Percentiles rank a stretch among this genome's conserved stretches.
Conservation (phyloP, 2,797 vertebrate species). For the Paedocypris micromegethes region DNA sequence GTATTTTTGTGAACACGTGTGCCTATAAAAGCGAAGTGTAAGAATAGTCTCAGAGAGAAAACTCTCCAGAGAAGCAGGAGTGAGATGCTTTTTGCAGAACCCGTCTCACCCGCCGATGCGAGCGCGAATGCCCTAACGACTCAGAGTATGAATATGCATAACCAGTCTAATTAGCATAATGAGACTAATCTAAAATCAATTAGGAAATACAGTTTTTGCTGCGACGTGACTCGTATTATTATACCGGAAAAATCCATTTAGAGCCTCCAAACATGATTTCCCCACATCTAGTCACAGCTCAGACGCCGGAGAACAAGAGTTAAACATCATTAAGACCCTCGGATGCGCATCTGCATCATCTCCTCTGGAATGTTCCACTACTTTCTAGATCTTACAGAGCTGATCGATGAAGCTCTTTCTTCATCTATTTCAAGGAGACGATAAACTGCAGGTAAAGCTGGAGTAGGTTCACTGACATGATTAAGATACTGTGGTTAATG, state of each 20-base stretch:
- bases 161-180: conserved; percentile 38
- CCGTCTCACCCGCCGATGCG: not conserved
- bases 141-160: conserved; percentile 31
- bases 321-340: not conserved
- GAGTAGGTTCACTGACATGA: conserved; percentile 2
- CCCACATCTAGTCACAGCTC: not conserved
- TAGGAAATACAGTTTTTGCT: conserved; percentile 30
- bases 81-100: not conserved
- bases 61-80: no score
- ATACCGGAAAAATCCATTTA: not conserved
- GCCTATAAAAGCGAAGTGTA: no score
- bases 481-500: not conserved
- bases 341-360: conserved; percentile 1
- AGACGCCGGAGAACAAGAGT: not conserved
- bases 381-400: conserved; percentile 14
- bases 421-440: no score
- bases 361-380: conserved; percentile 2
- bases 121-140: conserved; percentile 15
- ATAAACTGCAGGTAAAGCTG: not conserved
- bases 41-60: no score
- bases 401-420: not conserved
- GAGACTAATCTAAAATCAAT: conserved; percentile 42
- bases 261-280: not conserved
- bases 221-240: conserved; percentile 25
- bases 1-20: no score